phyloP scores from a whole-genome alignment of 1,140 invertebrate species.

The Leptestheria dahalacensis region DNA sequence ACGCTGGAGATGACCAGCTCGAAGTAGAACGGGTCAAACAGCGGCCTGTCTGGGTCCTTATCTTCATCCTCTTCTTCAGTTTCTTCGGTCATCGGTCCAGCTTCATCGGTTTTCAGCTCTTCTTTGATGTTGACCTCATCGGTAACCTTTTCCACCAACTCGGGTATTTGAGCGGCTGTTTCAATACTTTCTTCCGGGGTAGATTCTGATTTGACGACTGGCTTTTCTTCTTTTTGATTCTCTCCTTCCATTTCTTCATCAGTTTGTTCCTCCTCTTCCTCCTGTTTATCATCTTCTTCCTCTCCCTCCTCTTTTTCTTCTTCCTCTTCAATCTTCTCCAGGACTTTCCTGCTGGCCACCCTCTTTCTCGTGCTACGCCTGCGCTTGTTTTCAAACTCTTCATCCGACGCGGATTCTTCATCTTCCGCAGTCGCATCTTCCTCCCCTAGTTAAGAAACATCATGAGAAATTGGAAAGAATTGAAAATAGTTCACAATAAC shows the following conservation, averaged over 20 bases:
- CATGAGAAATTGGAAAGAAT: too few relatives aligned
- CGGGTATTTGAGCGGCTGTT: too few relatives aligned
- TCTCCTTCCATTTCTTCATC: conserved; percentile 4
- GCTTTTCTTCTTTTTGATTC: neutral
- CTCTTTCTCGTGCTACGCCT: neutral
- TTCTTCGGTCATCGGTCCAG: neutral
- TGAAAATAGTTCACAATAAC: too few relatives aligned
- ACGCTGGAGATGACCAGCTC: conserved; percentile 11
- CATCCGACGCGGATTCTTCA: neutral
- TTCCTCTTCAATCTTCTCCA: neutral
- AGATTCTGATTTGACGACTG: neutral
- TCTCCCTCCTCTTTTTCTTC: neutral
- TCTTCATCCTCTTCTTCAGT: conserved; percentile 2
- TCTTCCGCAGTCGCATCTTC: neutral
- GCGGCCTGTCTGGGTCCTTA: neutral
- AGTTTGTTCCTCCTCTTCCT: neutral
- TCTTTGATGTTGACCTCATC: conserved; percentile 3
- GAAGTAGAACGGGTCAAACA: conserved; percentile 9
- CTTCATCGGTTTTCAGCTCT: neutral
- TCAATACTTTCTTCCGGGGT: too few relatives aligned
- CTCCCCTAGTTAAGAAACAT: neutral
- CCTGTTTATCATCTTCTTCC: neutral
- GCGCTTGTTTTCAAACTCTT: neutral
- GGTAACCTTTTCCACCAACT: neutral
- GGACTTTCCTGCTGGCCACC: neutral